phyloP scores from a whole-genome alignment of 2,113 vertebrate genomes.

The Heloderma charlesbogerti region DNA sequence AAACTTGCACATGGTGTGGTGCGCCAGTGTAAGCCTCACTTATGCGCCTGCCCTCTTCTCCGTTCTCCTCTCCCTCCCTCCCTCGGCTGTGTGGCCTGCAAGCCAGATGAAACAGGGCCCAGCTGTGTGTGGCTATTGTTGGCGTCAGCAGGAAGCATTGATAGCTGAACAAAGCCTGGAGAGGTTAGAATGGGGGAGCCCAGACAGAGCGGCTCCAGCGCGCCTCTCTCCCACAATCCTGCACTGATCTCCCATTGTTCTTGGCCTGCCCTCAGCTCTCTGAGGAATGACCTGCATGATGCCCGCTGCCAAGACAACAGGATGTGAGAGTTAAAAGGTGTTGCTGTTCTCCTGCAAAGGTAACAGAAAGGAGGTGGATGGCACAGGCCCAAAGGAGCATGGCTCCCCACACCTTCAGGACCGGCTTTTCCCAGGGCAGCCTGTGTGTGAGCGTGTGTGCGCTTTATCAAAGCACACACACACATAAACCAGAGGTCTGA shows the following conservation, averaged over 20 bases:
- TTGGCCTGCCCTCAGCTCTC: constrained; percentile 25
- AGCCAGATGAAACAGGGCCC: constrained; percentile 19
- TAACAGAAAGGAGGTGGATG: background rate
- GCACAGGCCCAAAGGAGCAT: background rate
- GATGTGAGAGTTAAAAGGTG: constrained; percentile 16
- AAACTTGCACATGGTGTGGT: background rate
- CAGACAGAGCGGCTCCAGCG: constrained; percentile 48
- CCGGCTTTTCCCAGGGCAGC: background rate
- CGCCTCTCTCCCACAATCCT: constrained; percentile 30
- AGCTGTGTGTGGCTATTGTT: constrained; percentile 46
- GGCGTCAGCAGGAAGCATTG: constrained; percentile 39
- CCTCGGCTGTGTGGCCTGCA: background rate
- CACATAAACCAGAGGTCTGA: too few relatives aligned
- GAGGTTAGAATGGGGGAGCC: constrained; percentile 21
- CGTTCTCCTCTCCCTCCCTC: background rate
- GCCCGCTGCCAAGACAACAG: constrained; percentile 31
- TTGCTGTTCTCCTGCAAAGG: background rate
- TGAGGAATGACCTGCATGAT: background rate
- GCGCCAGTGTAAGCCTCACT: background rate
- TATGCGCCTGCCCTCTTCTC: background rate
- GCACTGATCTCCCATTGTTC: constrained; percentile 48
- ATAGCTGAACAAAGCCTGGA: constrained; percentile 44
- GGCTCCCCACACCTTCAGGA: background rate
- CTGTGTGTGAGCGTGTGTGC: background rate
- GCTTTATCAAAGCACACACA: too few relatives aligned